phyloP scores from a whole-genome alignment of 2,888 invertebrate species.

The Drosophila anomalata region DNA sequence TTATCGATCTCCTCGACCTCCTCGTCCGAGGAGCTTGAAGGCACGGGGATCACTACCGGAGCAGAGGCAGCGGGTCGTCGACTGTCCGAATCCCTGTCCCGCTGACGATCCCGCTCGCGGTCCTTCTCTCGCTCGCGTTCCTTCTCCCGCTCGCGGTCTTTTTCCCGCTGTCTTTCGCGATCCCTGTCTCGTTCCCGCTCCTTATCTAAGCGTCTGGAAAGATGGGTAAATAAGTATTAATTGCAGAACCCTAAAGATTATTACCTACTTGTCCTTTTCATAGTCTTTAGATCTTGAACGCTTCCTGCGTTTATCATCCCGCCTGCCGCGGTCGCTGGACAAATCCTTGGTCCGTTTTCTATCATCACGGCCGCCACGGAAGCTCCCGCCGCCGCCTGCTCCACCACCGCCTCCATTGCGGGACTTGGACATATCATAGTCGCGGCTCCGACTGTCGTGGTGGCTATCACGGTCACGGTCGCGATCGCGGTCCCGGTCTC shows the following conservation, averaged over 20 bases:
- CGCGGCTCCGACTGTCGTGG: constrained; percentile 51
- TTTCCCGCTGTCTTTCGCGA: constrained; percentile 73
- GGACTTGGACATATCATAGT: constrained; percentile 71
- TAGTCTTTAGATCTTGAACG: constrained; percentile 79
- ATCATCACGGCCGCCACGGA: constrained; percentile 73
- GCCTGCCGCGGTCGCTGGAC: constrained; percentile 61
- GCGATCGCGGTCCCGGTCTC: constrained; percentile 73
- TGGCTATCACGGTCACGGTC: constrained; percentile 58
- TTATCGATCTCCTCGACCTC: constrained; percentile 85
- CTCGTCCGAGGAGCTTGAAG: constrained; percentile 70
- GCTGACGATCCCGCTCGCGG: constrained; percentile 84
- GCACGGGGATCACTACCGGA: constrained; percentile 63
- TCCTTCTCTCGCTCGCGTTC: constrained; percentile 60
- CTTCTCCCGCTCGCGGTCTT: constrained; percentile 54
- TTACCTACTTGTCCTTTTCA: constrained; percentile 77
- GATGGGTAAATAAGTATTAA: neutral
- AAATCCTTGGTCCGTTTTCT: constrained; percentile 72
- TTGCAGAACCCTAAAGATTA: neutral
- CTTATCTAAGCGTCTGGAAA: constrained; percentile 64
- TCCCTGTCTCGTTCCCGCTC: constrained; percentile 55
- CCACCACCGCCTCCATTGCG: constrained; percentile 71
- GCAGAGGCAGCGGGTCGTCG: constrained; percentile 75
- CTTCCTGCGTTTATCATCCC: constrained; percentile 80
- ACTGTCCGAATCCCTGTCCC: constrained; percentile 59
- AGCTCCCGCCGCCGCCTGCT: constrained; percentile 42